Base-by-base conservation (phyloP, 2,888 invertebrate species). In the Lomographa bimaculata region DNA sequence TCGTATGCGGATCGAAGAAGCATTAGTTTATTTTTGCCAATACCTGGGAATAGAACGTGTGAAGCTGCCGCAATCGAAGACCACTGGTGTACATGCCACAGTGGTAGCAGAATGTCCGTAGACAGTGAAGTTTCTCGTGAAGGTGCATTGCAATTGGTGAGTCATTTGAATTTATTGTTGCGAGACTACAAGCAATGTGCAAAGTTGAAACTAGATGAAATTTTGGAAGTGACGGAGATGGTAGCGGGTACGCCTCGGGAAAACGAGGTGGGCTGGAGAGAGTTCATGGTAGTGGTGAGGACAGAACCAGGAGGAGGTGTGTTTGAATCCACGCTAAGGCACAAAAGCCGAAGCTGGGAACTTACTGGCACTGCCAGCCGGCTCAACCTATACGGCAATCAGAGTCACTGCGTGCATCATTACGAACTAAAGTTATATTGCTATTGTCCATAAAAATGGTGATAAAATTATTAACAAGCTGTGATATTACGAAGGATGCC, bases 81-180 rank as follows among this genome's bases (percentile, higher is more conserved):
- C 11, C 95, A 97, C 70, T 98, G 95, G 94, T 98, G 98, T 73
- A 95, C 96, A 9, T 98, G 98, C 55, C 94, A 96, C 63, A 91
- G 91, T 40, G 92, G 92, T 33, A 80, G 79, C 29, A 90, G 91
- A 50, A 65, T 95, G 7, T 67, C 89, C 0, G 77, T 80, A 0
- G 85, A 90, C 14, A 91, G 92, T 50, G 57, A 73, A 0, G 68
- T 79, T 4, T 93, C 94, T 0, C 68, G 79, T 3, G 82, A 91
- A 20, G 93, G 92, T 0, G 93, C 93, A 0, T 65, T 80, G 0
- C 91, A 91, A 50, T 78, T 95, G 11, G 90, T 96, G 0, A 68
- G 79, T 3, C 82, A 92, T 46, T 87, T 97, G 19, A 97, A 96
- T 66, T 50, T 67, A 1, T 80, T 93, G 58, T 64, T 96, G 2